Evolutionary conservation across 2,888 invertebrate species (phyloP).

Genomic region (Anoplius nigerrimus): DNA sequence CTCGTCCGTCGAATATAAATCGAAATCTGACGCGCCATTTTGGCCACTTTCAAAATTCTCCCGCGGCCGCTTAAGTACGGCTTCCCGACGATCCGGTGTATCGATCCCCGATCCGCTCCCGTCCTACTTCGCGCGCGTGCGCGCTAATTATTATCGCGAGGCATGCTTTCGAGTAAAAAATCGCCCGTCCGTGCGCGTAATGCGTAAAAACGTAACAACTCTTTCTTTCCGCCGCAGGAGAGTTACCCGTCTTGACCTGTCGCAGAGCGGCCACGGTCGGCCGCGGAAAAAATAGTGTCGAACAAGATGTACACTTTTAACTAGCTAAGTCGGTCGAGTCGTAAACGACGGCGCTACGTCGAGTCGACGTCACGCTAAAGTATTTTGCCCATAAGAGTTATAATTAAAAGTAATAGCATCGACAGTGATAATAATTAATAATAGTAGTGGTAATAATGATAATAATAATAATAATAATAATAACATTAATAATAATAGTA

Average conservation of each 20-base stretch:
- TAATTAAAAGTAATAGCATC: slow-evolving; percentile 41
- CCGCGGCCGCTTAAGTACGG: too few species aligned
- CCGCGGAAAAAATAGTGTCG: neutral
- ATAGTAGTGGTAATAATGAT: slow-evolving; percentile 11
- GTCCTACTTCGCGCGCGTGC: too few species aligned
- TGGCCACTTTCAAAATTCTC: too few species aligned
- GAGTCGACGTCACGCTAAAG: slow-evolving; percentile 38
- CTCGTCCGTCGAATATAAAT: too few species aligned
- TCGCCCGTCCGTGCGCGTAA: too few species aligned
- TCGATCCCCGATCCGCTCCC: too few species aligned
- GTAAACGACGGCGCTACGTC: slow-evolving; percentile 15
- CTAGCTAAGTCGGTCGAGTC: slow-evolving; percentile 16
- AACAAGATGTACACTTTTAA: slow-evolving; percentile 13
- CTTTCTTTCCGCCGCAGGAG: slow-evolving; percentile 4
- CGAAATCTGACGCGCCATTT: too few species aligned
- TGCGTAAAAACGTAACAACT: too few species aligned
- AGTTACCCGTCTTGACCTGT: slow-evolving; percentile 4
- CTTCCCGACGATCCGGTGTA: too few species aligned
- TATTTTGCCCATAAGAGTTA: slow-evolving; percentile 32
- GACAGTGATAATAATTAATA: slow-evolving; percentile 36
- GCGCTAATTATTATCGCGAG: too few species aligned
- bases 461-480: slow-evolving; percentile 15
- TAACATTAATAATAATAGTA: slow-evolving; percentile 34
- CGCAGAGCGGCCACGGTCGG: neutral
- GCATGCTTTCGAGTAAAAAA: too few species aligned